Evolutionary conservation across 2,888 invertebrate species (phyloP).

Genomic region (Ligdia adustata): DNA sequence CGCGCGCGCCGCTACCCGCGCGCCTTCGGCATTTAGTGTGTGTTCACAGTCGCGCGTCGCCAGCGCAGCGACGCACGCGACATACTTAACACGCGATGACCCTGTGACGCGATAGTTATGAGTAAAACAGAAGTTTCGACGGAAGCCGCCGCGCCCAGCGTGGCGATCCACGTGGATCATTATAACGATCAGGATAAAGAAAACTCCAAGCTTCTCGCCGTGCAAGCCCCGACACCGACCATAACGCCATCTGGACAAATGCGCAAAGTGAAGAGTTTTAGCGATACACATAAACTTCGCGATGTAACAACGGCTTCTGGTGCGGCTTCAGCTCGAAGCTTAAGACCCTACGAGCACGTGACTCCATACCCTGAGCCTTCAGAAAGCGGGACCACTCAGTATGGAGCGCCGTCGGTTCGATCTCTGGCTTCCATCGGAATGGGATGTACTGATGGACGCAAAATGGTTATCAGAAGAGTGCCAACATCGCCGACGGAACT

Average conservation of each 20-base stretch:
- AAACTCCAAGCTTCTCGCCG: conserved; percentile 67
- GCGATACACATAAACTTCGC: conserved; percentile 76
- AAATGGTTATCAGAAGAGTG: conserved; percentile 92
- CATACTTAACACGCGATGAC: conserved; percentile 73
- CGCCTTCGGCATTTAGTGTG: conserved; percentile 54
- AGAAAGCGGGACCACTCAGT: conserved; percentile 85
- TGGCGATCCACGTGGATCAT: conserved; percentile 74
- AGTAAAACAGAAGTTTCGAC: conserved; percentile 70
- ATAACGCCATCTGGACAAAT: conserved; percentile 78
- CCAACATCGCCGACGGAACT: conserved; percentile 94
- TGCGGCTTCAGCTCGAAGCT: conserved; percentile 75
- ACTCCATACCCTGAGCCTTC: conserved; percentile 81
- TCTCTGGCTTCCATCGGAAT: conserved; percentile 94
- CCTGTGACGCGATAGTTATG: conserved; percentile 79
- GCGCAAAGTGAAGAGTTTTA: conserved; percentile 81
- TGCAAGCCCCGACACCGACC: conserved; percentile 60
- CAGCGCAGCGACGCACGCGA: conserved; percentile 75
- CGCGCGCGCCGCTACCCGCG: conserved; percentile 36
- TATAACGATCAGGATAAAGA: conserved; percentile 69
- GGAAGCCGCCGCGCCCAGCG: conserved; percentile 73
- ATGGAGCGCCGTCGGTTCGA: conserved; percentile 88
- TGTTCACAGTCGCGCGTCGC: conserved; percentile 73
- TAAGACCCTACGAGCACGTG: conserved; percentile 78
- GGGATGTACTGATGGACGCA: conserved; percentile 94
- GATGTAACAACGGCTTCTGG: conserved; percentile 74